A percentile compares a stretch with the other conserved stretches of the same genome.
Evolutionary conservation across 2,113 vertebrate species (phyloP).

Genomic region (Pseudorhombus dupliciocellatus): DNA sequence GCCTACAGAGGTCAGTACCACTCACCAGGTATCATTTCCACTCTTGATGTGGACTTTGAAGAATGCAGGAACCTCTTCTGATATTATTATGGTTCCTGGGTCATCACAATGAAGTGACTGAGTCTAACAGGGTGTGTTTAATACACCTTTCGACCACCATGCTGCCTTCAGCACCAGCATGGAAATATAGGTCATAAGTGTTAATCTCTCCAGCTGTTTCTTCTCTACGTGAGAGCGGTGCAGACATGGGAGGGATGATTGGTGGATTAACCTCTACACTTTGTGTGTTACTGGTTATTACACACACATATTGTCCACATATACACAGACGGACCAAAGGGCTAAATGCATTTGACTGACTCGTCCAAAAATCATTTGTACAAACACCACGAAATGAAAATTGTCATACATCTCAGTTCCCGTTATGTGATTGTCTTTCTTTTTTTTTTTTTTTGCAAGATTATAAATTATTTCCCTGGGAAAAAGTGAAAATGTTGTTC

Average conservation of each 20-base stretch:
- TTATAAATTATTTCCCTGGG: no score
- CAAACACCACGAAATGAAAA: no score
- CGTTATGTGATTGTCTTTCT: no score
- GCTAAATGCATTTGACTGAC: no score
- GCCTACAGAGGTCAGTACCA: no score
- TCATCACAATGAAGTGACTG: neutral
- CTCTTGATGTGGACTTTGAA: no score
- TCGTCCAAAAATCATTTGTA: no score
- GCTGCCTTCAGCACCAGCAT: conserved; percentile 1
- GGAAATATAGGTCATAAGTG: conserved; percentile 61
- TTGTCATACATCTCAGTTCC: no score
- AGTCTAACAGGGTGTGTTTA: neutral
- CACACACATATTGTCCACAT: neutral
- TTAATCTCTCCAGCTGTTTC: conserved; percentile 61
- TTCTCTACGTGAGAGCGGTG: conserved; percentile 34
- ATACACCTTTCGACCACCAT: neutral
- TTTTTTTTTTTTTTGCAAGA: no score
- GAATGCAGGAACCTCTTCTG: no score
- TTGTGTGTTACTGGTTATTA: conserved; percentile 14
- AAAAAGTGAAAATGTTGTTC: no score
- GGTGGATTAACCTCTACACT: conserved; percentile 50
- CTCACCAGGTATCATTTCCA: no score
- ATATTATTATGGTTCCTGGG: neutral
- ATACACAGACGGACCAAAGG: neutral
- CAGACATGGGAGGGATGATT: conserved; percentile 37